Base-by-base conservation (phyloP, 2,797 vertebrate species). In the Pempheris klunzingeri region DNA sequence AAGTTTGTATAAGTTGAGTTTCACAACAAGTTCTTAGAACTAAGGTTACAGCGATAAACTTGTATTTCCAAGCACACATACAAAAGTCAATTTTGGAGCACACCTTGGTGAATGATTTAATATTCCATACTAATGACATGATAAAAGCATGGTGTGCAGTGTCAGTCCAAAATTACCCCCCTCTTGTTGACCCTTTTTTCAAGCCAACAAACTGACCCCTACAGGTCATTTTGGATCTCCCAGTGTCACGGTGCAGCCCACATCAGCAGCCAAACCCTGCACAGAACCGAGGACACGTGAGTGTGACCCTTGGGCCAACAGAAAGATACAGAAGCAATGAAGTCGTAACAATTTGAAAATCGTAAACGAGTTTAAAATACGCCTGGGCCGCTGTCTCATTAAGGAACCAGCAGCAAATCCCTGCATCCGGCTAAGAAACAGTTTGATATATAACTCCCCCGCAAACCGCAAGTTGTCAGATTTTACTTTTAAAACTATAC, bases 181-280 rank as follows among this genome's bases (percentile, higher is more conserved):
- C 36, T 26, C 2, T 53, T 53, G 10, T 86, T 70, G 62, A 92
- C 63, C 71, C 24, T 38, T 55, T 53, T n/a, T 80, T 69, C 82
- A 90, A 88, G 71, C 65, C 77, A 1, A 65, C 74, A 59, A 68
- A 64, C 74, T 92, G 89, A 83, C 89, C 87, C 87, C 77, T 62
- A 60, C 94, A 96, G 95, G 94, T 96, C 95, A 52, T 96, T 96
- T 89, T 96, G 95, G 95, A 96, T 96, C 88, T 91, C 94, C 64
- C 92, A 95, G 90, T 94, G 93, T 93, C 94, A 94, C 7, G 93
- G 92, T 69, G 91, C 87, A 54, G 81, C 94, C 79, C 95, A 95
- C 92, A 95, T 96, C 92, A 95, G 94, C 94, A 95, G 92, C 87
- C 95, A 95, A 94, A 95, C 93, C 88, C 94, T 96, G 81, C 92